Base-by-base conservation (phyloP, 2,797 vertebrate genomes). In the Cuniculus paca region DNA sequence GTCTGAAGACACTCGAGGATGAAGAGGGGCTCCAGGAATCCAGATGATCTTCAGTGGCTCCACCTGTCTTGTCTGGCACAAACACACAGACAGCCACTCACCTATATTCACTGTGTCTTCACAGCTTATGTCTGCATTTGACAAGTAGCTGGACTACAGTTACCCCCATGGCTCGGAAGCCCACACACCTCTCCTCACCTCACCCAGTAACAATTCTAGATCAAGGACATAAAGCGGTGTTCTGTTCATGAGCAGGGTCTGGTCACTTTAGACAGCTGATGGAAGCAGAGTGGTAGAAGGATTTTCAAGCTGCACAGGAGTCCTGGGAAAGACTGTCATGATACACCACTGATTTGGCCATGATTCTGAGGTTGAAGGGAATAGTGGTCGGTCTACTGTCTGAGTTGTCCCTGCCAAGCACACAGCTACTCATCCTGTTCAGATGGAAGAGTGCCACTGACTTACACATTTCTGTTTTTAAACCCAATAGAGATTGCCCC, bases 301-400 rank as follows among this genome's bases (percentile, higher is more conserved):
- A 70, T 48, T 52, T 31, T 6, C 10, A 39, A 20, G 50, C 10
- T 1, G 31, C 39, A 0, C 0, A 0, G 0, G 1, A 7, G 20
- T 61, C 22, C 19, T 28, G 60, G 68, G 58, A 52, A 89, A 45
- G 84, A 26, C 31, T 39, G 34, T 63, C 34, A 2, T 6, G 31
- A 31, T 13, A 17, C 19, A 22, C 48, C 20, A 56, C 0, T 1
- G 50, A 42, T 26, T n/a, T 24, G 19, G 56, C 70, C 54, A 24
- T 36, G 0, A 24, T 77, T 50, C 19, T 12, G 54, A 6, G 20
- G 60, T 2, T 0, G 0, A 28, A 11, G 34, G 60, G 13, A 34
- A 26, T 22, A 20, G 19, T 78, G 63, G 26, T n/a, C 91, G 63
- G 26, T n/a, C 91, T 70, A 8, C 45, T 70, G 13, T 34, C 8